Evolutionary conservation across 2,113 vertebrate species (phyloP), one percentile per base, ranked within the genome.

Genomic region (Macquaria ambigua): DNA sequence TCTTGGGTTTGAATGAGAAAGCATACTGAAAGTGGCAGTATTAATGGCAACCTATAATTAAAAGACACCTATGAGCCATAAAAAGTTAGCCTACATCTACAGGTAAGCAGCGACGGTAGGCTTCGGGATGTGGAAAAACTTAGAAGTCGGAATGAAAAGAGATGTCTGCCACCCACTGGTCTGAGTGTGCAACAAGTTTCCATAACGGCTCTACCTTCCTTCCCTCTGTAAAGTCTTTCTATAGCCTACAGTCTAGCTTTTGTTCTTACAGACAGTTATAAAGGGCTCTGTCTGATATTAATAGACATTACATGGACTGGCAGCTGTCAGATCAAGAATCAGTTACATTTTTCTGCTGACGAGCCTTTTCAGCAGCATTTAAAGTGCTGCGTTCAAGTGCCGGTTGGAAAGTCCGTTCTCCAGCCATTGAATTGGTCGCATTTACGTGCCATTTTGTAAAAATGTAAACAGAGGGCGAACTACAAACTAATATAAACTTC

Each of bases 1-100:
- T 7, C 11, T 11, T 0, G 0, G n/a, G 9, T 18, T 31, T 0
- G 3, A 53, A 2, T 0, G 2, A 16, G 8, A 0, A 10, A 20
- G 69, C 84, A 85, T 66, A 0, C 0, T 68, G 41, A 50, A 48
- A 28, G 62, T 1, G 23, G 9, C 3, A 34, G 2, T 34, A 5
- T 6, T 16, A 3, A 5, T 6, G 11, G 16, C 15, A 3, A 43
- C 0, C 5, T 28, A 21, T 15, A 18, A 31, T 1, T 1, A 41
- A 67, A 41, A 21, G 11, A 68, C 43, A 3, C 8, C 6, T 28
- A 18, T 1, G 46, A 20, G 46, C 20, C 3, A 34, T 1, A 2
- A 21, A 21, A 67, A 58, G 14, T 53, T 53, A 31, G 28, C 28
- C 28, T 31, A 0, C 28, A 18, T 21, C 31, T 41, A 11, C 43